Evolutionary conservation across 35 echinoderm and acorn worm genomes (phyloP), one percentile per base, ranked within the genome.

Genomic region (Lytechinus pictus): DNA sequence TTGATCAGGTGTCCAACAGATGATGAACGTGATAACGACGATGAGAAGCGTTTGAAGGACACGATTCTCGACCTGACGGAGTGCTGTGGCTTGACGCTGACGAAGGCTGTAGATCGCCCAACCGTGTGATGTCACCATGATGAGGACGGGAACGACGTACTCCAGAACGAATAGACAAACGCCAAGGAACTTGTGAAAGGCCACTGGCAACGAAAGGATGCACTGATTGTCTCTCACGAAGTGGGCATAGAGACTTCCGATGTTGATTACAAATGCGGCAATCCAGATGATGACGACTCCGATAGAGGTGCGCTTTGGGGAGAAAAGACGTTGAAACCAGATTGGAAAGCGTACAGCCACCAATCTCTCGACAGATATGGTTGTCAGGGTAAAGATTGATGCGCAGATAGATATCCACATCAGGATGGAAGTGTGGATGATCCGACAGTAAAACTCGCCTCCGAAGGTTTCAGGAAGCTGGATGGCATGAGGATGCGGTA

Each of bases 1-100:
- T 53, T 99, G 98, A 28, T 99, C 97, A 8, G 97, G 97, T 27
- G 96, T 94, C 98, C 98, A 99, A 29, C 98, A 99, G 21, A 97
- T 57, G 54, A 99, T 97, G 87, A 99, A 99, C 24, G 95, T 99
- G 8, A 99, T 79, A 53, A 99, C 96, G 27, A 99, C 98, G 52
- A 97, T 72, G 87, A 99, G 89, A 28, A 99, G 86, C 92, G 96
- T 97, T 86, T 95, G 89, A 54, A 99, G 97, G 86, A 99, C 95
- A 52, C 97, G 97, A 21, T 54, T 71, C 52, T 96, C 55, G 54
- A 96, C 94, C 56, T 95, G 54, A 24, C 96, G 94, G 94, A 97
- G 86, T 3, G 97, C 92, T 3, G 94, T 66, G 16, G 61, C 90
- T 13, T 72, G 96, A 7, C 95, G 93, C n/a, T 86, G 28, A 28